Percentiles rank a stretch among this genome's conserved stretches.
phyloP scores from a whole-genome alignment of 2,113 vertebrate genomes.

The Channa argus region DNA sequence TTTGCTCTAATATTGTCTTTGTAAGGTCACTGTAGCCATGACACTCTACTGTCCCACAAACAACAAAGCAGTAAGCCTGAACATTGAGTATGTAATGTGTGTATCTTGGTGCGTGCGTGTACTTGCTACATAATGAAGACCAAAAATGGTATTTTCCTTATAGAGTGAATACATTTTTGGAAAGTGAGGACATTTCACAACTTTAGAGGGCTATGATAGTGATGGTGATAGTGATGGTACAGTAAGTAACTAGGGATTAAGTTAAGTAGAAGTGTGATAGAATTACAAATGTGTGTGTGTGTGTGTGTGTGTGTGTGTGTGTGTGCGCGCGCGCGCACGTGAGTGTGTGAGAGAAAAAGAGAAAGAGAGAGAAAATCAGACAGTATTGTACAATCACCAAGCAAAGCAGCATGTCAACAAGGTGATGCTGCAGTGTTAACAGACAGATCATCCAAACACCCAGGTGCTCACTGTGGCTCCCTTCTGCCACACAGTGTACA shows the following conservation, averaged over 20 bases:
- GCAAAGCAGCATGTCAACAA: background rate
- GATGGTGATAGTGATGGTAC: too few species aligned
- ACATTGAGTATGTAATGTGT: background rate
- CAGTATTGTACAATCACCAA: background rate
- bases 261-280: too few species aligned
- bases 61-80: constrained; percentile 14
- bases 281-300: background rate
- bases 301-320: background rate
- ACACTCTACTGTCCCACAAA: constrained; percentile 16
- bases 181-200: too few species aligned
- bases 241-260: too few species aligned
- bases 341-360: too few species aligned
- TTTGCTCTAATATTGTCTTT: constrained; percentile 16
- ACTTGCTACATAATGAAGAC: too few species aligned
- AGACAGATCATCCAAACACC: background rate
- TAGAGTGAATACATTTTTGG: too few species aligned
- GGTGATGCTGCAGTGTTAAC: background rate
- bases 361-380: too few species aligned
- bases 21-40: constrained; percentile 22
- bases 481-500: constrained; percentile 66
- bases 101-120: too few species aligned
- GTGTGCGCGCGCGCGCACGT: too few species aligned
- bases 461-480: background rate
- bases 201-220: too few species aligned
- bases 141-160: too few species aligned